Evolutionary conservation across 2,113 vertebrate genomes (phyloP).

Genomic region (Nibea albiflora): DNA sequence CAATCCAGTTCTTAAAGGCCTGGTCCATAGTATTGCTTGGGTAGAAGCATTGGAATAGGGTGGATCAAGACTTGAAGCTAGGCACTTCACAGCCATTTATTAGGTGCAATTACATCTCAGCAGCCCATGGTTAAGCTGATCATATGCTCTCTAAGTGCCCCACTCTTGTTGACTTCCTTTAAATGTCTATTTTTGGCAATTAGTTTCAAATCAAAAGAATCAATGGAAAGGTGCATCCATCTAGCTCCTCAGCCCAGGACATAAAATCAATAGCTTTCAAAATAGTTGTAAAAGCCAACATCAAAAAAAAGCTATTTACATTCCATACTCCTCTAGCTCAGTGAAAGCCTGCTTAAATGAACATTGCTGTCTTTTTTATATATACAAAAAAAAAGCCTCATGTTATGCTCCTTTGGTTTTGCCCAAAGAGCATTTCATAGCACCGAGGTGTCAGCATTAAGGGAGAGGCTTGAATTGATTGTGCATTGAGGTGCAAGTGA

Average conservation of each 20-base stretch:
- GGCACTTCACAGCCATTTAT: slow-evolving; percentile 74
- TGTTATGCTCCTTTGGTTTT: slow-evolving; percentile 27
- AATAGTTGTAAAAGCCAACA: slow-evolving; percentile 44
- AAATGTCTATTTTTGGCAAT: slow-evolving; percentile 74
- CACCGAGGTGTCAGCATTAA: slow-evolving; percentile 44
- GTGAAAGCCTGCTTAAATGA: slow-evolving; percentile 28
- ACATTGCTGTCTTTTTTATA: slow-evolving; percentile 12
- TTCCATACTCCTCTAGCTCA: slow-evolving; percentile 19
- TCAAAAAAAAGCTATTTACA: slow-evolving; percentile 47
- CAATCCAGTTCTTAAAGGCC: neutral
- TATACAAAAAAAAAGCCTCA: slow-evolving; percentile 18
- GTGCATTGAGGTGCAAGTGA: slow-evolving; percentile 70
- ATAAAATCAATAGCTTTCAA: slow-evolving; percentile 79
- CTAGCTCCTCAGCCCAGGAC: slow-evolving; percentile 39
- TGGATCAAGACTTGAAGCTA: slow-evolving; percentile 53
- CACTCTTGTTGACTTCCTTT: slow-evolving; percentile 71
- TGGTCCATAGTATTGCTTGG: neutral
- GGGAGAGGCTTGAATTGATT: slow-evolving; percentile 62
- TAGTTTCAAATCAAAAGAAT: slow-evolving; percentile 79
- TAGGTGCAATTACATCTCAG: slow-evolving; percentile 76
- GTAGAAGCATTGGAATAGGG: slow-evolving; percentile 6
- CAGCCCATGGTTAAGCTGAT: slow-evolving; percentile 76
- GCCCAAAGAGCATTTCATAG: slow-evolving; percentile 30
- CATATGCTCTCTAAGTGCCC: slow-evolving; percentile 76
- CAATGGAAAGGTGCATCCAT: slow-evolving; percentile 66